phyloP scores from a whole-genome alignment of 2,797 vertebrate genomes.

The Onychomys arenicola region DNA sequence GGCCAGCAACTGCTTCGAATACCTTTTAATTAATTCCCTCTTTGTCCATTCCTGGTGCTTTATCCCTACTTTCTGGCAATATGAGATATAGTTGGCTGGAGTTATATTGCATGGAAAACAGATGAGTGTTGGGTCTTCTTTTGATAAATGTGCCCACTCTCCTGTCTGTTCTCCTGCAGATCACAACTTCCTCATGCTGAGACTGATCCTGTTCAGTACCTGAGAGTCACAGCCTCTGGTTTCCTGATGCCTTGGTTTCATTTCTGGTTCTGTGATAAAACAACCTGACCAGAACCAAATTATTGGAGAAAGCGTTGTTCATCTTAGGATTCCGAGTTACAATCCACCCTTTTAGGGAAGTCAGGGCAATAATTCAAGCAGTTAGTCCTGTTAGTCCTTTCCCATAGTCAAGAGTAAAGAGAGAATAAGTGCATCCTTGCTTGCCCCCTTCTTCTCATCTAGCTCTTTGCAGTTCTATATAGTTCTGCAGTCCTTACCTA shows the following conservation, averaged over 20 bases:
- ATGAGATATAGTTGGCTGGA: background rate
- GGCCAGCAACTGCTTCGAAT: background rate
- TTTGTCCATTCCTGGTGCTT: background rate
- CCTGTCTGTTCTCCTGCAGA: background rate
- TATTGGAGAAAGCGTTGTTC: background rate
- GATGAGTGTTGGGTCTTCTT: background rate
- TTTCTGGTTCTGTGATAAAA: background rate
- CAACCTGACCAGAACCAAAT: background rate
- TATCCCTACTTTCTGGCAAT: constrained; percentile 12
- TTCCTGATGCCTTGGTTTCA: background rate
- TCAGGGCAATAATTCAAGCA: background rate
- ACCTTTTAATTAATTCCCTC: background rate
- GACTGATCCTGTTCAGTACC: too few relatives aligned
- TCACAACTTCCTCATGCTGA: background rate
- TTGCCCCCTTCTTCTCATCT: background rate
- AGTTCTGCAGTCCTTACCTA: too few relatives aligned
- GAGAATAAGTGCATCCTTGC: background rate
- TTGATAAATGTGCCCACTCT: background rate
- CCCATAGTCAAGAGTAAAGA: background rate
- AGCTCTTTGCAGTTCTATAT: background rate
- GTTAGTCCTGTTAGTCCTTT: too few relatives aligned
- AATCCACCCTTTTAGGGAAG: background rate
- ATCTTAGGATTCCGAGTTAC: background rate
- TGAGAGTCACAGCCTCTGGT: background rate
- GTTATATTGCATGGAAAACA: background rate